Evolutionary conservation across 2,888 invertebrate genomes (phyloP), one percentile per base, ranked within the genome.

Genomic region (Neuroscelio doddi): DNA sequence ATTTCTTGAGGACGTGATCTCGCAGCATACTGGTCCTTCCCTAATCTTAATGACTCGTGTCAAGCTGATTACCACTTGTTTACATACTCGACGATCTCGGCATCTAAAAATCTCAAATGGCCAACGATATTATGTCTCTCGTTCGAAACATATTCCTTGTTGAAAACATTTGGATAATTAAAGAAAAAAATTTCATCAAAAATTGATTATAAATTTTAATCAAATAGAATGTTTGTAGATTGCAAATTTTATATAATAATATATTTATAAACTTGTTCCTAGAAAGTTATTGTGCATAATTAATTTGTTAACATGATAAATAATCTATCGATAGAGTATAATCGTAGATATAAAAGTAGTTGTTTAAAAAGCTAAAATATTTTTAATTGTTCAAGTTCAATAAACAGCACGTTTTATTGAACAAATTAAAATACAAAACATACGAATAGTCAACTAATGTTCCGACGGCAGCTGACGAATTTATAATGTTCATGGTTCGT

Each of bases 31-130:
- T 50, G 30, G 55, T 49, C 66, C 58, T 63, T 52, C 59, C 70
- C 76, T 79, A 80, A 80, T 79, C 79, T 79, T 79, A 80, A 78
- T 75, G 77, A 73, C 74, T 73, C 75, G 75, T 79, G 79, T 80
- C 76, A 62, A 64, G 73, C 76, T 75, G 79, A 79, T 79, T 79
- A 77, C 72, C 69, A 50, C 78, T 77, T 79, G 79, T 80, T 79
- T 77, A 79, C 77, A 78, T 75, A 45, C 32, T 73, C 69, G 64
- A 56, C 53, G 59, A 57, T 63, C 61, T 58, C 32, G 49, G 46
- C 55, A 50, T 51, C 53, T 47, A 10, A 57, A 64, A 65, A 56
- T 59, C 64, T 65, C 47, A 49, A 44, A 21, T 32, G 30, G 49
- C 61, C 38, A 34, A 47, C 39, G 30, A 24, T 30, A 41, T 55